Conservation (phyloP, 2,797 vertebrate genomes). For the Streptopelia turtur region DNA sequence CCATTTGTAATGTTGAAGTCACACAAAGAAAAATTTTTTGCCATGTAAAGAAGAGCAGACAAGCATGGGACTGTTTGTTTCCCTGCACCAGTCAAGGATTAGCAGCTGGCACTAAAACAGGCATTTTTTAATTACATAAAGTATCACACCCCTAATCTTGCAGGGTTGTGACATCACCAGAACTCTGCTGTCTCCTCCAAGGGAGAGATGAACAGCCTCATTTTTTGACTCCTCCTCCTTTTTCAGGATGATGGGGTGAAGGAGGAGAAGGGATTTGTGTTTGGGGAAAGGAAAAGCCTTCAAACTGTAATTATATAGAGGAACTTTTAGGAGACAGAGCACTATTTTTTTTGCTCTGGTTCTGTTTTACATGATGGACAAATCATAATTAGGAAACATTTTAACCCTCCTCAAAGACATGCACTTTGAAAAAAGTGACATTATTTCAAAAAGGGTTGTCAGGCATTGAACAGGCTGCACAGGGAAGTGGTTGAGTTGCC, state of each 20-base stretch:
- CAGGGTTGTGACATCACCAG: not conserved
- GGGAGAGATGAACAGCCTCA: accelerated
- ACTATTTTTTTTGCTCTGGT: not conserved
- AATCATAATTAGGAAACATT: not conserved
- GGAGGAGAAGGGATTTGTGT: accelerated
- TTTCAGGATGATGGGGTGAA: accelerated
- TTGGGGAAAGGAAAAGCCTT: accelerated
- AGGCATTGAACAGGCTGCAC: too few relatives aligned
- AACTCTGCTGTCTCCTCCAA: not conserved
- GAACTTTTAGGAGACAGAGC: not conserved
- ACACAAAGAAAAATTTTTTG: not conserved
- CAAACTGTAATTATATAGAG: not conserved
- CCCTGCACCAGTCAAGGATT: not conserved
- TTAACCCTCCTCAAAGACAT: too few relatives aligned
- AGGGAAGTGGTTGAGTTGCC: too few relatives aligned
- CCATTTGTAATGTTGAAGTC: not conserved
- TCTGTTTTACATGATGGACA: not conserved
- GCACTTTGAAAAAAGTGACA: too few relatives aligned
- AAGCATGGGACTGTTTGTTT: not conserved
- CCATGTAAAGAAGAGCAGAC: not conserved
- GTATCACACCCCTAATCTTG: not conserved
- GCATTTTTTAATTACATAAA: not conserved
- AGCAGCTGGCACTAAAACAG: not conserved
- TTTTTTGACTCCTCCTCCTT: accelerated
- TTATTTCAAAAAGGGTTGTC: not conserved